Conservation (phyloP, 1,140 invertebrate genomes). For the Bombus sylvicola region DNA sequence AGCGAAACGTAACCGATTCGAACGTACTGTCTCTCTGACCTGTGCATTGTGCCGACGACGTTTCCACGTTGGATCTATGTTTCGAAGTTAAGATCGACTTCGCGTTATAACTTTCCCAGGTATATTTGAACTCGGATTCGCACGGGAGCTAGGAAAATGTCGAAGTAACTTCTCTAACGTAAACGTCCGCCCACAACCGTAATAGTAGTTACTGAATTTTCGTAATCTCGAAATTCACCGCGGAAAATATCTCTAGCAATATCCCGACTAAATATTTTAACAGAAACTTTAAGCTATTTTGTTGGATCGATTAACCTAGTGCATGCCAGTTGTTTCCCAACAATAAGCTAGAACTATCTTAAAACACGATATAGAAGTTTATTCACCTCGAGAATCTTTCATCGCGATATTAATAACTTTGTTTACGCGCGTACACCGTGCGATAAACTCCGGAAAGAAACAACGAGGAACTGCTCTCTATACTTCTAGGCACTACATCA, state of each 20-base stretch:
- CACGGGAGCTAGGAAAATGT: conserved; percentile 16
- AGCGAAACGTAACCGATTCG: conserved; percentile 34
- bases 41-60: conserved; percentile 14
- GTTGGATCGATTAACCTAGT: too few relatives aligned
- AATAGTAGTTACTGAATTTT: conserved; percentile 9
- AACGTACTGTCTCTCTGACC: conserved; percentile 13
- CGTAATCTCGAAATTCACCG: background rate
- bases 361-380: background rate
- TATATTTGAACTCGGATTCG: conserved; percentile 14
- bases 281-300: background rate
- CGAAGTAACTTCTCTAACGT: conserved; percentile 6
- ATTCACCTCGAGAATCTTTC: background rate
- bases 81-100: conserved; percentile 40
- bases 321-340: background rate
- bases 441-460: background rate
- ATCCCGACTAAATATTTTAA: background rate
- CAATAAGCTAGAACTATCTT: background rate
- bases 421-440: background rate
- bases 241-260: background rate
- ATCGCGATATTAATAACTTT: background rate
- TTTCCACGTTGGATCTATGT: conserved; percentile 38
- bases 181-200: conserved; percentile 13
- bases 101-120: conserved; percentile 22
- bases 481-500: background rate
- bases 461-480: background rate